Conservation (phyloP, 2,888 invertebrate species). For the Microctonus brassicae region DNA sequence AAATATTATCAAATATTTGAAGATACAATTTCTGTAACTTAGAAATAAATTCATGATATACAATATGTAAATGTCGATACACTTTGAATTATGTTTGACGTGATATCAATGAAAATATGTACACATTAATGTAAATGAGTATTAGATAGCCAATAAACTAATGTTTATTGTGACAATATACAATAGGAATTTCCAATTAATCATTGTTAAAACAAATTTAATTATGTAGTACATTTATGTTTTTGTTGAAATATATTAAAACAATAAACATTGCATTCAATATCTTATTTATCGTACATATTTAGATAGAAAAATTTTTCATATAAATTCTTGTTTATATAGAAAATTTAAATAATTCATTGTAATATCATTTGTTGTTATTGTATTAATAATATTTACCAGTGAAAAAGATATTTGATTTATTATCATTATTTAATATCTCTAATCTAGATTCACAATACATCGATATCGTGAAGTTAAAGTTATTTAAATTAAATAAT, state of each 20-base stretch:
- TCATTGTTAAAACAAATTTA: conserved; percentile 54
- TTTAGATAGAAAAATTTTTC: too few species aligned
- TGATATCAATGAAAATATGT: conserved; percentile 23
- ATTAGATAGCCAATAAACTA: conserved; percentile 37
- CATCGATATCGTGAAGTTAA: too few species aligned
- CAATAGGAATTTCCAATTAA: conserved; percentile 42
- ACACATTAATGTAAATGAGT: conserved; percentile 38
- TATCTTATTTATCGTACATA: conserved; percentile 11
- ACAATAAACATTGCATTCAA: conserved; percentile 57
- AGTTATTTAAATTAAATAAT: too few species aligned
- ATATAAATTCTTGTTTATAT: too few species aligned
- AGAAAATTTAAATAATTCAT: too few species aligned
- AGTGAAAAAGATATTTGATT: too few species aligned
- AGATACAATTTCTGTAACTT: conserved; percentile 22
- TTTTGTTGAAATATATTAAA: conserved; percentile 57
- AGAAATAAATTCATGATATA: too few species aligned
- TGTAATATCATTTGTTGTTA: too few species aligned
- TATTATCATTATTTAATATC: too few species aligned
- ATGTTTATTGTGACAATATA: conserved; percentile 34
- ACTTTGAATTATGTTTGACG: conserved; percentile 8
- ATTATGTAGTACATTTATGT: conserved; percentile 54
- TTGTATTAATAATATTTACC: too few species aligned
- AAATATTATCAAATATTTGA: not conserved
- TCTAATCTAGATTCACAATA: too few species aligned
- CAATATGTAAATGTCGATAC: too few species aligned